Conservation (phyloP, 2,113 vertebrate species). For the Hemichromis elongatus region DNA sequence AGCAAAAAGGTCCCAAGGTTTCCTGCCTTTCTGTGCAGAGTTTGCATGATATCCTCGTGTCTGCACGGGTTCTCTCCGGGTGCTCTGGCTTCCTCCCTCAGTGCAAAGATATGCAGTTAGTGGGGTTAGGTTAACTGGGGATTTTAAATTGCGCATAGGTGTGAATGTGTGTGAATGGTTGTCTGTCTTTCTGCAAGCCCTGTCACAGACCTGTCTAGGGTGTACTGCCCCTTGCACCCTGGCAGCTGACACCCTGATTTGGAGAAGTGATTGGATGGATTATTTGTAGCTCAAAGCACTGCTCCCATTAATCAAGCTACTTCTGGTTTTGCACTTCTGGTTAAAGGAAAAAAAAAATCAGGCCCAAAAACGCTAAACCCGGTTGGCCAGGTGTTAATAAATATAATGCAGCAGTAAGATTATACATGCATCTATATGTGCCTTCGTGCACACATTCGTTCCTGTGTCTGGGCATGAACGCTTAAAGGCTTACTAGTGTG, state of each 20-base stretch:
- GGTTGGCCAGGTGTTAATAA: neutral
- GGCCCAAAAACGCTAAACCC: neutral
- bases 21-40: neutral
- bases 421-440: neutral
- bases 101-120: neutral
- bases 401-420: neutral
- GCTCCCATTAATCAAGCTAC: neutral
- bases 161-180: neutral
- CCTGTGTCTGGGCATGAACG: neutral
- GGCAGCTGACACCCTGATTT: neutral
- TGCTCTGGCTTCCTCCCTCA: accelerated
- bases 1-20: neutral
- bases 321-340: neutral
- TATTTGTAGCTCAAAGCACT: neutral
- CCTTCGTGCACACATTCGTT: neutral
- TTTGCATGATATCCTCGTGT: neutral
- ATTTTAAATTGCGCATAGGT: neutral
- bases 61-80: neutral
- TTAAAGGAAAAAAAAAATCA: neutral
- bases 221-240: neutral
- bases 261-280: neutral
- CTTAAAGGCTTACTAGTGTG: neutral
- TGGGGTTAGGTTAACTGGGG: neutral
- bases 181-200: neutral
- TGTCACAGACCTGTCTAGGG: neutral